Base-by-base conservation (phyloP, 2,888 invertebrate genomes). In the Melikaiella ostensackeni region DNA sequence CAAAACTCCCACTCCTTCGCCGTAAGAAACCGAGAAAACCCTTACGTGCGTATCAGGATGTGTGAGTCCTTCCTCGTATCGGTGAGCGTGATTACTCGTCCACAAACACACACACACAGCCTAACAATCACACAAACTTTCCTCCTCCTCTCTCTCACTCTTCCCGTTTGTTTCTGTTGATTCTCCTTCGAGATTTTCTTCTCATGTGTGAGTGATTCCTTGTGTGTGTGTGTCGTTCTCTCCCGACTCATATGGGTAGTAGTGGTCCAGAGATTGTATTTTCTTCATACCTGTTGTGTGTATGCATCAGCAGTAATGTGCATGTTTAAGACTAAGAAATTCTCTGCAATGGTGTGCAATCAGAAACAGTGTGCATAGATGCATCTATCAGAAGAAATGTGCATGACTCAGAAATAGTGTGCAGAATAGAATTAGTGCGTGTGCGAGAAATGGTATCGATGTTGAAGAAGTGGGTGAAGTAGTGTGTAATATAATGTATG, bases 1-100 rank as follows among this genome's bases (percentile, higher is more conserved):
- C 81, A 79, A 76, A 73, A 63, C 77, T 76, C 81, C 81, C 80
- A 64, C 81, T 76, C 79, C 79, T 33, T 73, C 73, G 64, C 78
- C 76, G 87, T 90, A 90, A 90, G 90, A 90, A 90, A 90, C 88
- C 87, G 86, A 89, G 90, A 89, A 90, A 90, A 90, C 89, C 89
- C 89, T 90, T 87, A 90, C 89, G 89, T 88, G 88, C 87, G 86
- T 88, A 83, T 81, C 81, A 80, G 59, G 77, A 78, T 83, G 79
- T 83, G 80, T 82, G 79, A 79, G 80, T 82, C 87, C 85, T 88
- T 88, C 83, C 78, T 81, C 80, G 55, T 75, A 78, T 83, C 79
- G 83, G 80, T 81, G 79, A 79, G 79, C 82, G 80, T 82, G 81
- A 82, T 82, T 82, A 82, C 82, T 79, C 81, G 80, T 79, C 77